phyloP scores from a whole-genome alignment of 1,140 invertebrate species.

The Laodelphax striatellus region DNA sequence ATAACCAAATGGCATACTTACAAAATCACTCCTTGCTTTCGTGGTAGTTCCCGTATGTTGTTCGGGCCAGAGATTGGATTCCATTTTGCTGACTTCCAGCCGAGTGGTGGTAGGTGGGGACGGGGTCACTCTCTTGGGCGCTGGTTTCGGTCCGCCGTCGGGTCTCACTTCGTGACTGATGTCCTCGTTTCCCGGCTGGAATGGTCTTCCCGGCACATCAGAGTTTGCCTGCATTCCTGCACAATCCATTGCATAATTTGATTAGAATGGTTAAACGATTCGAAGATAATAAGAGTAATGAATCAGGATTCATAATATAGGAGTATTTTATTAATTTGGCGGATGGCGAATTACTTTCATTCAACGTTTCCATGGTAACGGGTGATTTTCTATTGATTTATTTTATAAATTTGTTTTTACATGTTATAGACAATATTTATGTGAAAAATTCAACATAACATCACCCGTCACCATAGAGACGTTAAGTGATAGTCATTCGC shows the following conservation, averaged over 20 bases:
- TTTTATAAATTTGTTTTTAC: no score
- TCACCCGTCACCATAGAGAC: no score
- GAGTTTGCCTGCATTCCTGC: conserved; percentile 11
- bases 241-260: neutral
- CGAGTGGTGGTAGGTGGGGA: neutral
- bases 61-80: conserved; percentile 24
- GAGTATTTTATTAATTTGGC: no score
- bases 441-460: no score
- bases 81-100: conserved; percentile 4
- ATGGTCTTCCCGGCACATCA: conserved; percentile 23
- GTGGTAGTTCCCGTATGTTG: conserved; percentile 22
- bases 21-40: conserved; percentile 13
- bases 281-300: no score
- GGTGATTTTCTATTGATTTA: no score
- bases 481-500: no score
- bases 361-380: no score
- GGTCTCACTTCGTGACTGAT: conserved; percentile 40
- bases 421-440: no score
- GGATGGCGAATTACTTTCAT: no score
- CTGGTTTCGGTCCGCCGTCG: conserved; percentile 3
- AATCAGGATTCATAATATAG: no score
- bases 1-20: no score
- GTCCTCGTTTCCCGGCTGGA: conserved; percentile 38
- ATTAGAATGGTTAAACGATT: neutral
- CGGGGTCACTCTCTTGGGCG: conserved; percentile 5